Percentiles rank a stretch among this genome's conserved stretches.
These are phyloP conservation scores for Malacoraja senta DNA, from an alignment of 2,797 vertebrate species.

Conservation along the genomic window DNA sequence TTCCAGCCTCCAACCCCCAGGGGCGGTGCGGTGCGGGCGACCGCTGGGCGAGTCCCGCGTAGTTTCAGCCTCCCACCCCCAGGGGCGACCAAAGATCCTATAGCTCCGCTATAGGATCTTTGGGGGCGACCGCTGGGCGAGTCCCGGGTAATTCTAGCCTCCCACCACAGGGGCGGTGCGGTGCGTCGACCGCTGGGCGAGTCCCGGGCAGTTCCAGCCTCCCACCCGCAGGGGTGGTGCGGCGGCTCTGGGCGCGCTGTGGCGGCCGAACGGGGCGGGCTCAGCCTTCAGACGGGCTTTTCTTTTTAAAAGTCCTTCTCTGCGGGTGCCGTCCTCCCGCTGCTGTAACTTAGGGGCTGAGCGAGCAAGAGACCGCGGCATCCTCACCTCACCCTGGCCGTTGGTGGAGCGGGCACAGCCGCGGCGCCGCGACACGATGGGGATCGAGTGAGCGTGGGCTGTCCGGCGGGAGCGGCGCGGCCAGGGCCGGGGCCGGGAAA, in stretches of 20 bases:
- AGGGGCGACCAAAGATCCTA: too few species aligned
- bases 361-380: not conserved
- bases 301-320: not conserved
- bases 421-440: not conserved
- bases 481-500: conserved; percentile 5
- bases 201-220: not conserved
- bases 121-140: not conserved
- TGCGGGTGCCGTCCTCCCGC: not conserved
- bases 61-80: too few species aligned
- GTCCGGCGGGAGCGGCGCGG: not conserved
- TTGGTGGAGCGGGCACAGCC: not conserved
- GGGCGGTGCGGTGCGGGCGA: too few species aligned
- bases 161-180: not conserved
- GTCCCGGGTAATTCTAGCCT: not conserved
- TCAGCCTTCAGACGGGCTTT: not conserved
- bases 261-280: not conserved
- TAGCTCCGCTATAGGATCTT: too few species aligned
- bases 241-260: not conserved
- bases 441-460: not conserved
- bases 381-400: not conserved
- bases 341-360: not conserved
- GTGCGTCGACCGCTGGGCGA: not conserved
- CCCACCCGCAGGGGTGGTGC: not conserved
- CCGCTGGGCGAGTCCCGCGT: not conserved
- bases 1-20: not conserved